phyloP scores from a whole-genome alignment of 2,113 vertebrate genomes.

The Sebastes schlegelii region DNA sequence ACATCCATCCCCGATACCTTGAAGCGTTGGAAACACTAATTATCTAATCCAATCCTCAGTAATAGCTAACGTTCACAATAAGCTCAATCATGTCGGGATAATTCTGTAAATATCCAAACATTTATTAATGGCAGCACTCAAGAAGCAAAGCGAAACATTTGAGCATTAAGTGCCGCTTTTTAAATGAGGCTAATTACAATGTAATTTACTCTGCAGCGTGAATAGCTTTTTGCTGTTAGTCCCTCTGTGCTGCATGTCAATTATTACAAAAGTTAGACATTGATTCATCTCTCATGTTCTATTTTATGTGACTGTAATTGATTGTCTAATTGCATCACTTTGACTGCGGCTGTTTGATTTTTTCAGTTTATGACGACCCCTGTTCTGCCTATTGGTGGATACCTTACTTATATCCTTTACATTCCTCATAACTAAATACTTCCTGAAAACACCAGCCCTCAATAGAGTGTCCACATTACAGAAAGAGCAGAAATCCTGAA shows the following conservation, averaged over 20 bases:
- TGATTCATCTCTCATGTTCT: conserved; percentile 11
- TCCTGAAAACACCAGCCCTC: not conserved
- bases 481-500: not conserved
- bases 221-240: conserved; percentile 24
- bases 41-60: conserved; percentile 4
- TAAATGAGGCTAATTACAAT: conserved; percentile 32
- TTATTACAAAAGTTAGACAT: conserved; percentile 10
- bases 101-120: conserved; percentile 49
- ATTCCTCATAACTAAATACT: conserved; percentile 15
- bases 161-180: conserved; percentile 15
- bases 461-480: not conserved
- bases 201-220: conserved; percentile 23
- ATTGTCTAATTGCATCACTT: conserved; percentile 13
- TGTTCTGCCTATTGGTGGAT: not conserved
- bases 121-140: conserved; percentile 42
- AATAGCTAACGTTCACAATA: conserved; percentile 5
- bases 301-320: conserved; percentile 35
- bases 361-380: conserved; percentile 2
- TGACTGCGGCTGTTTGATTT: conserved; percentile 13
- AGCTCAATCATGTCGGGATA: conserved; percentile 6
- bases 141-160: conserved; percentile 39
- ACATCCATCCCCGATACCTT: conserved; percentile 5
- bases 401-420: not conserved
- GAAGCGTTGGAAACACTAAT: conserved; percentile 14
- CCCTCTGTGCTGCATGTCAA: not conserved